These are phyloP conservation scores for Naja naja DNA, from an alignment of 2,113 vertebrate species.

Conservation along the genomic window DNA sequence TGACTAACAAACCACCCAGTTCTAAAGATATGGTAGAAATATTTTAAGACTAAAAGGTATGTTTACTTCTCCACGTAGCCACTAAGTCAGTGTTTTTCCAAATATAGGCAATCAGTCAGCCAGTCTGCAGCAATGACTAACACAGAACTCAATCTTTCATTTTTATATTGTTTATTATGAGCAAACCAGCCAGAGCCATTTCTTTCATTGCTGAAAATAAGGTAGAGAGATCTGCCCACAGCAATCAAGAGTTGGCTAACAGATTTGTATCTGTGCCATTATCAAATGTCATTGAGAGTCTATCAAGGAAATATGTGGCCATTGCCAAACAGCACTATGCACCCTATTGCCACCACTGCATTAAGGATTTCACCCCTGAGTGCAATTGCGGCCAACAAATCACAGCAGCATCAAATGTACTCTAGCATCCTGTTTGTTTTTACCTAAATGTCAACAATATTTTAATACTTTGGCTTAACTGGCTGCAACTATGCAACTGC, in stretches of 20 bases:
- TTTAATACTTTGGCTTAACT: not conserved
- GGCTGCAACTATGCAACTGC: not conserved
- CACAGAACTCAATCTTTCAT: not conserved
- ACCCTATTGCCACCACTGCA: not conserved
- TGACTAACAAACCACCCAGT: not conserved
- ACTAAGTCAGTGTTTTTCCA: conserved; percentile 27
- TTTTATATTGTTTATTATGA: not conserved
- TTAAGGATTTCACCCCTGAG: not conserved
- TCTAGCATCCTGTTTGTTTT: not conserved
- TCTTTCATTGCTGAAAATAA: not conserved
- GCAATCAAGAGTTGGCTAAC: not conserved
- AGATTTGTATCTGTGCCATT: not conserved
- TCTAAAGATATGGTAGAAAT: not conserved
- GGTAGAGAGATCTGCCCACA: not conserved
- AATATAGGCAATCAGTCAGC: not conserved
- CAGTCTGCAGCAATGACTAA: conserved; percentile 25
- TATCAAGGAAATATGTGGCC: not conserved
- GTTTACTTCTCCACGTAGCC: conserved; percentile 23
- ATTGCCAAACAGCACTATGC: not conserved
- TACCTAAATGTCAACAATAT: not conserved
- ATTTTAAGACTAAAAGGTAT: conserved; percentile 18
- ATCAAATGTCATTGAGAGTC: not conserved
- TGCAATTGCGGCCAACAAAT: not conserved
- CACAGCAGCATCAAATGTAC: not conserved
- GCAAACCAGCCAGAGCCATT: not conserved